phyloP scores from a whole-genome alignment of 2,113 vertebrate genomes.

The Macheiramphus alcinus region DNA sequence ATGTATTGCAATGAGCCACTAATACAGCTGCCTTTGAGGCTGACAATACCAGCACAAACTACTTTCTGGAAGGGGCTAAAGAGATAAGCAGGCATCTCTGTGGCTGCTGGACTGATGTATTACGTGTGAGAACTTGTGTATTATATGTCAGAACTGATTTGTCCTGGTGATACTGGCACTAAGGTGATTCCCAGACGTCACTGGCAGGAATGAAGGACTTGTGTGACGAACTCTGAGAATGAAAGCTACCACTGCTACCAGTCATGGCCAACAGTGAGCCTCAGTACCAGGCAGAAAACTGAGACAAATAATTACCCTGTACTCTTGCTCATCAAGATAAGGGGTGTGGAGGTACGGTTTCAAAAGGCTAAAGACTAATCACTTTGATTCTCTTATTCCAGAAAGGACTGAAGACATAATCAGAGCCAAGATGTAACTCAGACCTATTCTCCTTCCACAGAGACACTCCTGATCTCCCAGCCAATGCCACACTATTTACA shows the following conservation, averaged over 20 bases:
- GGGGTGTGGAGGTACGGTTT: neutral
- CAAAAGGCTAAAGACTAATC: neutral
- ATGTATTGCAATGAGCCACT: neutral
- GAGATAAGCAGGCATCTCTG: neutral
- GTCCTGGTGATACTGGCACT: neutral
- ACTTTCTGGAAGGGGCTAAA: neutral
- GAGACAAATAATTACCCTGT: slow-evolving; percentile 6
- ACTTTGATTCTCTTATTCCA: neutral
- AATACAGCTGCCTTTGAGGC: neutral
- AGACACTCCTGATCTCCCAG: neutral
- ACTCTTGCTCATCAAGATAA: neutral
- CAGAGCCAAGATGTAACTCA: neutral
- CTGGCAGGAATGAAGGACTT: neutral
- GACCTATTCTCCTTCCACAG: neutral
- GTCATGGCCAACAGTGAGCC: neutral
- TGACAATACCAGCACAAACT: neutral
- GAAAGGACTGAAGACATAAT: neutral
- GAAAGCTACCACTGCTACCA: neutral
- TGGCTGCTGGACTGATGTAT: neutral
- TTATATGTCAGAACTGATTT: neutral
- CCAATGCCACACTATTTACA: neutral
- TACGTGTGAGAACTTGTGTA: neutral
- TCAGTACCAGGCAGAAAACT: neutral
- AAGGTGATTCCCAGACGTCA: neutral
- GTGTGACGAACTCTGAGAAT: neutral